Base-by-base conservation (phyloP, 1,140 invertebrate genomes). In the Brachionus manjavacas region DNA sequence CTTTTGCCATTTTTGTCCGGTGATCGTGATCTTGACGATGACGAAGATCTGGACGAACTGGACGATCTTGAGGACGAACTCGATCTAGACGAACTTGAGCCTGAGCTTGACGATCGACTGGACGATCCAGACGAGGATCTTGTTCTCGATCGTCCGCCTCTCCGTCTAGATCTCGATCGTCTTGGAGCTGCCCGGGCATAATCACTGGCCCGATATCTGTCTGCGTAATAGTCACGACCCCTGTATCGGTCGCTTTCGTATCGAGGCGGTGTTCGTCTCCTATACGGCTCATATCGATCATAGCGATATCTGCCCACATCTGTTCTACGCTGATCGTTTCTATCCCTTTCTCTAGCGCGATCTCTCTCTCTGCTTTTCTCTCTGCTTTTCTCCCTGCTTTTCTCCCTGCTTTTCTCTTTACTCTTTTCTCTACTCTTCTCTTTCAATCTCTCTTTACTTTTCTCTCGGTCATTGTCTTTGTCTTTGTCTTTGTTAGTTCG, bases 151-250 rank as follows among this genome's bases (percentile, higher is more conserved):
- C 68, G 64, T 25, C 20, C 64, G 0, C 23, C 20, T 68, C 64
- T 25, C 12, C 64, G 64, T 28, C 31, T 72, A n/a, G 72, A 76
- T 49, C 72, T 76, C 3, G 72, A 76, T 46, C 72, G 39, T 76
- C 72, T 16, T 1, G 7, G 20, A 46, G 72, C 39, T 2, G 20
- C 20, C 23, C 72, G 72, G 3, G 39, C 12, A 76, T 76, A 76
- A 3, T 49, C 25, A 49, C 43, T 23, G 35, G 12, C 12, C 20
- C 39, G 3, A 23, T 76, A 76, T 20, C 72, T 7, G 28, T 76
- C 72, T 12, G 39, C 16, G 28, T 76, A 8, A 12, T 49, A 49
- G 23, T 35, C 72, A 14, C 72, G n/a, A 60, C 23, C 20, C 25
- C 41, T 76, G 41, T 31, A 46, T 23, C 72, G 12, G 28, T 76